phyloP scores from a whole-genome alignment of 2,888 invertebrate genomes.

The Marronus borbonicus region DNA sequence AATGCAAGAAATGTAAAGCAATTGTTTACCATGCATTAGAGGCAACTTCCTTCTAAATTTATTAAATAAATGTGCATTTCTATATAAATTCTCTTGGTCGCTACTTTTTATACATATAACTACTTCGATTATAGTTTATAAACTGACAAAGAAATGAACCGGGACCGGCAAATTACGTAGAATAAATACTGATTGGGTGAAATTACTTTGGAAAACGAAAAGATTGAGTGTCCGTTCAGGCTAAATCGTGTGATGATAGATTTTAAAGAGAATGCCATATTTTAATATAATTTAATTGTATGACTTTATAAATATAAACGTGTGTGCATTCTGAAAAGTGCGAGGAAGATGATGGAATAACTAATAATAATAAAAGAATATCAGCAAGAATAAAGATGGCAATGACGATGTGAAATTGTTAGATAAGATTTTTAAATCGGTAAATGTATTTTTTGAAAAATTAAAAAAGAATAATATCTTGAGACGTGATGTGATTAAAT shows the following conservation, averaged over 20 bases:
- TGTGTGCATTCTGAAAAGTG: background rate
- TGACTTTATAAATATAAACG: conserved; percentile 23
- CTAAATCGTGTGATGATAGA: conserved; percentile 38
- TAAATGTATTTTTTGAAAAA: conserved; percentile 44
- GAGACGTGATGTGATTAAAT: conserved; percentile 44
- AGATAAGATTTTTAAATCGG: conserved; percentile 41
- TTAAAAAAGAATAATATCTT: conserved; percentile 33
- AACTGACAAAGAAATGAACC: conserved; percentile 10
- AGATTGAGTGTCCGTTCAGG: conserved; percentile 38
- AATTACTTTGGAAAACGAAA: conserved; percentile 35
- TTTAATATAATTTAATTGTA: conserved; percentile 46
- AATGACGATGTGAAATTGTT: conserved; percentile 6
- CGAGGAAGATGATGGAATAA: background rate
- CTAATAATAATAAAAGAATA: conserved; percentile 14
- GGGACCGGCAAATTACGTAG: conserved; percentile 20
- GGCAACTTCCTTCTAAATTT: background rate
- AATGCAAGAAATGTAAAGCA: background rate
- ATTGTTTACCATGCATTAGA: conserved; percentile 23
- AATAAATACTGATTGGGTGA: background rate
- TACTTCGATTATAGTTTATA: conserved; percentile 13
- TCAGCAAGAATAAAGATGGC: conserved; percentile 14
- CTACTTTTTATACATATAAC: conserved; percentile 23
- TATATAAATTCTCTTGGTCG: conserved; percentile 17
- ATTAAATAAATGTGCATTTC: conserved; percentile 23
- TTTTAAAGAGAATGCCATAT: conserved; percentile 38